Percentiles rank a stretch among this genome's conserved stretches.
These are phyloP conservation scores for Cantharis rustica DNA, from an alignment of 2,888 invertebrate genomes.

Conservation along the genomic window DNA sequence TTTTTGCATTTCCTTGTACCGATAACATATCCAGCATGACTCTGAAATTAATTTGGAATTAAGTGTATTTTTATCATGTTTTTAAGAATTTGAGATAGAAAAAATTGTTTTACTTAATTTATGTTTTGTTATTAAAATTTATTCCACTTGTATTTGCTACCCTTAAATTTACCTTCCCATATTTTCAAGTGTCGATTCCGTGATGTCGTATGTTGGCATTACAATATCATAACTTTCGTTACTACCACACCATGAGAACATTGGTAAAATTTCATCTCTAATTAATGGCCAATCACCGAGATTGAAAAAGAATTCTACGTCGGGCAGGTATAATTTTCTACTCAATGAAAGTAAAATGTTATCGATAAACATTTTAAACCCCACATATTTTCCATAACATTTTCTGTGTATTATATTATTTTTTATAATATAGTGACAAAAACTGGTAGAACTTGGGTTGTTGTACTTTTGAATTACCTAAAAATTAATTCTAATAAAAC, in stretches of 20 bases:
- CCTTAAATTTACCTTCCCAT: constrained; percentile 82
- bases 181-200: constrained; percentile 88
- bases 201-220: constrained; percentile 94
- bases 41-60: constrained; percentile 50
- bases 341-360: constrained; percentile 79
- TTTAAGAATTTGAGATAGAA: too few species aligned
- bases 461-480: constrained; percentile 68
- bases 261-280: constrained; percentile 66
- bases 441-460: constrained; percentile 78
- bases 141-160: too few species aligned
- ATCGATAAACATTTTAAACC: constrained; percentile 96
- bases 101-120: too few species aligned
- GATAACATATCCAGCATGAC: constrained; percentile 89
- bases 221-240: constrained; percentile 84
- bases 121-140: too few species aligned
- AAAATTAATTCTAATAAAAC: constrained; percentile 10
- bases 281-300: constrained; percentile 95
- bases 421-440: constrained; percentile 89
- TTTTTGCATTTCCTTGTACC: constrained; percentile 78
- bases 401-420: constrained; percentile 81
- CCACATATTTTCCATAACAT: constrained; percentile 93
- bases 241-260: constrained; percentile 97
- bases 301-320: constrained; percentile 89
- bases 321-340: constrained; percentile 80
- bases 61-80: too few species aligned